Evolutionary conservation across 2,113 vertebrate species (phyloP).

Genomic region (Lophochroa leadbeateri): DNA sequence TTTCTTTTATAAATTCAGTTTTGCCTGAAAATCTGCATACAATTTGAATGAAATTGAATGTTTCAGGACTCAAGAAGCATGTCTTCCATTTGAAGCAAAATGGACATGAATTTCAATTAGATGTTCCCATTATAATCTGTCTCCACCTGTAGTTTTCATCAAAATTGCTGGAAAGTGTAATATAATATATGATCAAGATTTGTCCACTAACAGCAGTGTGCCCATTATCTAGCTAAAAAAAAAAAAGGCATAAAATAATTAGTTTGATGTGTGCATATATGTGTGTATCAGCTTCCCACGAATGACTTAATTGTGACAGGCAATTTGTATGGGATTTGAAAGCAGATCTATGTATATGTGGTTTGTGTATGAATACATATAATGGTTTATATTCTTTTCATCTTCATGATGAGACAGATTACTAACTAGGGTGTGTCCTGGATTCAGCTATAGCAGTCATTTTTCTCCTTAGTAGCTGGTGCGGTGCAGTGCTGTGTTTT

Average conservation of each 20-base stretch:
- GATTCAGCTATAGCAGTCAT: neutral
- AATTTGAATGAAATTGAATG: slow-evolving; percentile 74
- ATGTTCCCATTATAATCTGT: slow-evolving; percentile 72
- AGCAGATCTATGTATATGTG: neutral
- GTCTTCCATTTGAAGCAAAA: slow-evolving; percentile 75
- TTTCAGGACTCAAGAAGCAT: slow-evolving; percentile 76
- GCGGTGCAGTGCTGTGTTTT: neutral
- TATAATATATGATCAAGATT: slow-evolving; percentile 63
- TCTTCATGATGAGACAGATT: slow-evolving; percentile 20
- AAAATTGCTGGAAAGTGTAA: slow-evolving; percentile 69
- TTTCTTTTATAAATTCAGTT: slow-evolving; percentile 44
- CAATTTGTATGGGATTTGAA: slow-evolving; percentile 58
- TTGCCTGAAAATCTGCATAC: slow-evolving; percentile 74
- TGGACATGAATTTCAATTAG: slow-evolving; percentile 80
- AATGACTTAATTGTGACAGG: slow-evolving; percentile 67
- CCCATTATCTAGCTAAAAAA: slow-evolving; percentile 58
- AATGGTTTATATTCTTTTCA: slow-evolving; percentile 33
- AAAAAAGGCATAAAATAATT: slow-evolving; percentile 65
- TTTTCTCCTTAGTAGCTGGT: neutral
- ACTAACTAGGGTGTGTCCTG: slow-evolving; percentile 39
- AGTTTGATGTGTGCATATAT: neutral
- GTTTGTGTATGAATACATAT: neutral
- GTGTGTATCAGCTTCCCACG: neutral
- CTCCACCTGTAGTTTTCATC: slow-evolving; percentile 79
- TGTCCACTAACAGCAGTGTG: slow-evolving; percentile 67